phyloP scores from a whole-genome alignment of 2,888 invertebrate species.

The Cephonodes hylas region DNA sequence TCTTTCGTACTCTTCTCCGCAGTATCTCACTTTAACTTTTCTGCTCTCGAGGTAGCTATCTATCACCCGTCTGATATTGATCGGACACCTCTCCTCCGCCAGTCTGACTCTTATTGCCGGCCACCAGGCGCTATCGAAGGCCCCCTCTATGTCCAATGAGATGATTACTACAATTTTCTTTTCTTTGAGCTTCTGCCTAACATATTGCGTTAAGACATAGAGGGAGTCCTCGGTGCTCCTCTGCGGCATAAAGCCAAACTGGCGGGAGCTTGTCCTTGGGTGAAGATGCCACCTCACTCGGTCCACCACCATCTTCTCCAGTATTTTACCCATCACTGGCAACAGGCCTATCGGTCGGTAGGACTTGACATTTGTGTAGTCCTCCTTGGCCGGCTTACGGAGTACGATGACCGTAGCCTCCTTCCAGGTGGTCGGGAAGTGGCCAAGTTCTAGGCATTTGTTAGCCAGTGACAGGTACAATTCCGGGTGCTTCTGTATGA shows the following conservation, averaged over 20 bases:
- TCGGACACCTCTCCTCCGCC: constrained; percentile 12
- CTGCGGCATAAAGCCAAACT: neutral
- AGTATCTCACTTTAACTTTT: neutral
- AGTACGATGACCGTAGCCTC: neutral
- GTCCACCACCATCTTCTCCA: neutral
- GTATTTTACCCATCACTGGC: constrained; percentile 12
- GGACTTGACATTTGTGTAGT: too few relatives aligned
- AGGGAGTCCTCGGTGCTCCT: neutral
- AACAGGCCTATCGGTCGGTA: constrained; percentile 17
- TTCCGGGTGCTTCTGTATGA: neutral
- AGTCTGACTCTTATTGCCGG: constrained; percentile 11
- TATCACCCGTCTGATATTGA: neutral
- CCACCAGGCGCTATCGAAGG: constrained; percentile 19
- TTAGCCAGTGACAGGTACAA: neutral
- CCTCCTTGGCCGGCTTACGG: constrained; percentile 12
- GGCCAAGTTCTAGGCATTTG: constrained; percentile 20
- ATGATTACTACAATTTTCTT: too few relatives aligned
- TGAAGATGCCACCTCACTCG: too few relatives aligned
- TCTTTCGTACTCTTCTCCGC: neutral
- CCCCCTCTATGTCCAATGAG: constrained; percentile 19
- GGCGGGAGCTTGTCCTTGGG: too few relatives aligned
- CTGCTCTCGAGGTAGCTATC: constrained; percentile 15
- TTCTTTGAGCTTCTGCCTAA: too few relatives aligned
- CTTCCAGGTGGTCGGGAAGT: constrained; percentile 25
- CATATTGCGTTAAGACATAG: too few relatives aligned